Conservation (phyloP, 2,888 invertebrate species). For the Amblyjoppa proteus region DNA sequence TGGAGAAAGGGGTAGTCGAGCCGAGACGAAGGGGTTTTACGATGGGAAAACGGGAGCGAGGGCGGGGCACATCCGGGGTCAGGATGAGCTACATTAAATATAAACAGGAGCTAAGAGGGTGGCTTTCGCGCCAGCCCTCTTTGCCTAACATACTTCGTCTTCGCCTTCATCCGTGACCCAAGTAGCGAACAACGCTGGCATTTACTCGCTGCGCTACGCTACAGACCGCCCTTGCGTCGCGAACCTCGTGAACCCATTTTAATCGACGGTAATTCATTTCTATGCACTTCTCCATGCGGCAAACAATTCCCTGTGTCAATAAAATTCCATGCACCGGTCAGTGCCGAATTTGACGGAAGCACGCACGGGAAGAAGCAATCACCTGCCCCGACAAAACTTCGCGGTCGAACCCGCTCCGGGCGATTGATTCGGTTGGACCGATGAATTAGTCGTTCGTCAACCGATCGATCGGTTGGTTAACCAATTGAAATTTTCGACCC, state of each 20-base stretch:
- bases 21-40: slow-evolving; percentile 41
- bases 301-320: not conserved
- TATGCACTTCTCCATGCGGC: not conserved
- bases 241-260: not conserved
- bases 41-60: slow-evolving; percentile 54
- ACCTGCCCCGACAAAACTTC: too few species aligned
- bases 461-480: too few species aligned
- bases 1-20: not conserved
- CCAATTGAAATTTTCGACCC: too few species aligned
- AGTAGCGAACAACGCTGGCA: not conserved
- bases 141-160: slow-evolving; percentile 12
- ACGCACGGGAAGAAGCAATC: too few species aligned
- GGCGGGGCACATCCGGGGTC: slow-evolving; percentile 72
- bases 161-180: not conserved
- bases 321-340: not conserved
- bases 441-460: too few species aligned
- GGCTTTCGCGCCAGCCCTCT: not conserved
- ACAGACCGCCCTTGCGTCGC: not conserved
- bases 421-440: too few species aligned
- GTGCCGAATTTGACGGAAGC: too few species aligned
- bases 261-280: not conserved
- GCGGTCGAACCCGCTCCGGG: too few species aligned
- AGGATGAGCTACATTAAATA: slow-evolving; percentile 75
- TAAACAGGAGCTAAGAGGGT: slow-evolving; percentile 69
- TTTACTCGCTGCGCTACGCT: not conserved